phyloP scores from a whole-genome alignment of 2,797 vertebrate genomes.

The Acipenser ruthenus region DNA sequence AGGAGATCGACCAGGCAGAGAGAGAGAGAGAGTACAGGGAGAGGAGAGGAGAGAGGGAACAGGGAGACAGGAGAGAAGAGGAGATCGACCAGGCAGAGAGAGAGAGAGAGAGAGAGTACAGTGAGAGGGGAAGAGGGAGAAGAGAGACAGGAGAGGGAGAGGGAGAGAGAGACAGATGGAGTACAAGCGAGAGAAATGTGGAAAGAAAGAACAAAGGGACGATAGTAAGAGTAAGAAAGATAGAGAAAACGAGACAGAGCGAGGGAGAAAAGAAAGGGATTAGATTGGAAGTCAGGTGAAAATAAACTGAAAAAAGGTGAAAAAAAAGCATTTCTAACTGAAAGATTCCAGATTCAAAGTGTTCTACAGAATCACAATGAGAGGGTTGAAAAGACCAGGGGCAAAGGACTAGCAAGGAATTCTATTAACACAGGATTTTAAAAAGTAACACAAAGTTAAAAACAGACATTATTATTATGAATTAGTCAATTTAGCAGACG shows the following conservation, averaged over 20 bases:
- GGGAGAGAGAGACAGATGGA: slow-evolving; percentile 17
- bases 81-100: slow-evolving; percentile 27
- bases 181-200: neutral
- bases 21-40: neutral
- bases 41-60: neutral
- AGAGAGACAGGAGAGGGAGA: neutral
- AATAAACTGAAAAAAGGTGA: too few species aligned
- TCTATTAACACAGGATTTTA: too few species aligned
- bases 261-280: neutral
- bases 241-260: neutral
- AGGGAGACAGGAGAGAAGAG: slow-evolving; percentile 19
- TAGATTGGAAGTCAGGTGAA: too few species aligned
- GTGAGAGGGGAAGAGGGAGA: slow-evolving; percentile 54
- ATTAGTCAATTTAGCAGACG: too few species aligned
- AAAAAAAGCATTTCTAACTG: too few species aligned
- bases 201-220: neutral
- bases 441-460: too few species aligned
- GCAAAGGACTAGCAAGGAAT: too few species aligned
- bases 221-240: neutral
- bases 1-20: neutral
- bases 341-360: too few species aligned
- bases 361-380: too few species aligned
- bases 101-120: slow-evolving; percentile 58
- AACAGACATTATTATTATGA: too few species aligned
- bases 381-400: too few species aligned